These are phyloP conservation scores for Leptinotarsa undecemlineata DNA, from an alignment of 1,140 invertebrate genomes.

Conservation along the genomic window DNA sequence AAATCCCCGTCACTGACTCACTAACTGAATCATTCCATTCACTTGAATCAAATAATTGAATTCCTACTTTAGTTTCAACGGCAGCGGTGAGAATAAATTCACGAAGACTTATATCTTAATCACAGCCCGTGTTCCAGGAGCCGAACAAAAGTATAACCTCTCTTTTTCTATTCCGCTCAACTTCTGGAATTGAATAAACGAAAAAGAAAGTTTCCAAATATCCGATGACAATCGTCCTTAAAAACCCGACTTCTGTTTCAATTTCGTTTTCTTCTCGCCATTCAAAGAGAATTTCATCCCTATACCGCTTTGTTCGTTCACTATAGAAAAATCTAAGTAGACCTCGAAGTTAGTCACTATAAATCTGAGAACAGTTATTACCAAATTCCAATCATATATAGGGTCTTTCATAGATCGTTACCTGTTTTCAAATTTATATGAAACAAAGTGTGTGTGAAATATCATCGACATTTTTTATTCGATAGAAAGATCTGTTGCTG, in stretches of 20 bases:
- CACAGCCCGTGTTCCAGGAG: conserved; percentile 4
- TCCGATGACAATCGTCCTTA: conserved; percentile 4
- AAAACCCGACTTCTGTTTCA: background rate
- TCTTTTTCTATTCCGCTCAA: background rate
- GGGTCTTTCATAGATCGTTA: no score
- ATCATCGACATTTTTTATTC: no score
- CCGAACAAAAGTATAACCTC: background rate
- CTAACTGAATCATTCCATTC: background rate
- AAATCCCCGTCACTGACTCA: no score
- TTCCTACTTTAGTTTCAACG: background rate
- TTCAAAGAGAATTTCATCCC: background rate
- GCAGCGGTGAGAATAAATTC: background rate
- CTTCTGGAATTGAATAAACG: background rate
- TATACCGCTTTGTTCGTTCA: background rate
- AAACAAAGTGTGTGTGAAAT: no score
- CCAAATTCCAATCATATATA: no score
- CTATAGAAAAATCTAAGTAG: no score
- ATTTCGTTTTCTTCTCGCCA: background rate
- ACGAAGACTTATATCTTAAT: background rate
- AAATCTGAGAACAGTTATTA: no score
- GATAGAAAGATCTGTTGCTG: no score
- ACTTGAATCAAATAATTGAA: conserved; percentile 6
- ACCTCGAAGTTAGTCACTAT: no score
- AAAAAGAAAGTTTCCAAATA: background rate
- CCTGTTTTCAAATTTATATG: no score